Conservation (phyloP, 2,797 vertebrate species). For the Sebastes variabilis region DNA sequence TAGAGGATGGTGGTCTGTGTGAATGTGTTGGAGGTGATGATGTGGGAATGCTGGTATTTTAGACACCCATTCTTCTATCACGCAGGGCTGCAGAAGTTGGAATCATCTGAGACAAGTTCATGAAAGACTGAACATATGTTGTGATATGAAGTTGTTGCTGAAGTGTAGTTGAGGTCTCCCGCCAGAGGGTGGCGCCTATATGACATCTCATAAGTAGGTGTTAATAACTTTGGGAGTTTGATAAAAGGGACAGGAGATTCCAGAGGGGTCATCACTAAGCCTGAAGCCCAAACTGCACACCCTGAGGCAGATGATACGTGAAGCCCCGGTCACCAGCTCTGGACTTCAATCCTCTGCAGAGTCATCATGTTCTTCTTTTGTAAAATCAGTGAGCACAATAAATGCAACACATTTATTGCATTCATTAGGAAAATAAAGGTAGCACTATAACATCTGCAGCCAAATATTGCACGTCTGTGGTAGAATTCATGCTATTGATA, state of each 20-base stretch:
- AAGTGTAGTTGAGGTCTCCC: constrained; percentile 43
- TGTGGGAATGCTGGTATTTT: constrained; percentile 13
- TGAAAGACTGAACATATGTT: constrained; percentile 5
- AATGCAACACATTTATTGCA: neutral
- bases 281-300: neutral
- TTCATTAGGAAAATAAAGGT: neutral
- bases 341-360: neutral
- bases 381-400: neutral
- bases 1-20: constrained; percentile 43
- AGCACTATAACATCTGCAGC: neutral
- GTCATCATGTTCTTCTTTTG: neutral
- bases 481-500: neutral
- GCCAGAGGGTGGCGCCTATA: constrained; percentile 81
- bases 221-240: constrained; percentile 45
- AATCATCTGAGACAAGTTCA: neutral
- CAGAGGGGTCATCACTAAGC: constrained; percentile 34
- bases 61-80: constrained; percentile 9
- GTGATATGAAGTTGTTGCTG: neutral
- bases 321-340: neutral
- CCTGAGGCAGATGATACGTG: constrained; percentile 20
- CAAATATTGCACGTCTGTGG: neutral
- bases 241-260: constrained; percentile 30
- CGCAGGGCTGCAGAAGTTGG: neutral
- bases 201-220: constrained; percentile 57
- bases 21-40: constrained; percentile 29